These are phyloP conservation scores for Steinernema khuongi DNA, from an alignment of 1,140 invertebrate species.

Conservation along the genomic window DNA sequence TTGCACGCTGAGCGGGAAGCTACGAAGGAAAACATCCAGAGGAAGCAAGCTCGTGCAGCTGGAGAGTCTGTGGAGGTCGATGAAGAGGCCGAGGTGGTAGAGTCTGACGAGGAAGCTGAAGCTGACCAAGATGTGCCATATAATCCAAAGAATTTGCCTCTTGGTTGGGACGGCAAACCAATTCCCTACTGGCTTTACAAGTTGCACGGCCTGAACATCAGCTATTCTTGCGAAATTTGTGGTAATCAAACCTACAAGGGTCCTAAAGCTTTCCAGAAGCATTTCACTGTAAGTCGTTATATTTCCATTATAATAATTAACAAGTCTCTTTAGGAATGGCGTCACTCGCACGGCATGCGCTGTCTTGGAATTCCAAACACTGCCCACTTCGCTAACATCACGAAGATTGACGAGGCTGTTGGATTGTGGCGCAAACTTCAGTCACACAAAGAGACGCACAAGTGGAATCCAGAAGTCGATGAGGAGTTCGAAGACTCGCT, in stretches of 20 bases:
- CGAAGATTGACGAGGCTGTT: constrained; percentile 90
- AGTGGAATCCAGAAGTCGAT: constrained; percentile 84
- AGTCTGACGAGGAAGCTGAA: constrained; percentile 63
- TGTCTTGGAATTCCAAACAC: constrained; percentile 98
- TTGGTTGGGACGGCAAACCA: constrained; percentile 99
- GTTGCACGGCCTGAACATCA: constrained; percentile 95
- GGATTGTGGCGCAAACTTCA: constrained; percentile 91
- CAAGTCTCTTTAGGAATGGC: constrained; percentile 73
- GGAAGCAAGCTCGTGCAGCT: constrained; percentile 91
- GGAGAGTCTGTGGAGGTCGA: constrained; percentile 84
- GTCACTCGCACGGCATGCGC: constrained; percentile 97
- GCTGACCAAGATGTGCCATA: constrained; percentile 91
- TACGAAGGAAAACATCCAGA: constrained; percentile 94
- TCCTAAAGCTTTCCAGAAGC: constrained; percentile 97
- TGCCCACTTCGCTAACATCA: constrained; percentile 98
- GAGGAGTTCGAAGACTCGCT: constrained; percentile 98
- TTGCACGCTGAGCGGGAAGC: constrained; percentile 71
- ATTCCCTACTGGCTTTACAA: constrained; percentile 99
- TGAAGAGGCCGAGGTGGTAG: constrained; percentile 43
- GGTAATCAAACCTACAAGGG: constrained; percentile 99
- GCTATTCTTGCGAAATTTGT: constrained; percentile 98
- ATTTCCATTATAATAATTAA: constrained; percentile 18
- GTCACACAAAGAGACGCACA: constrained; percentile 73
- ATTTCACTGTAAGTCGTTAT: constrained; percentile 73
- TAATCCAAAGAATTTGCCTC: constrained; percentile 96